Base-by-base conservation (phyloP, 2,113 vertebrate species). In the Entomyzon cyanotis region DNA sequence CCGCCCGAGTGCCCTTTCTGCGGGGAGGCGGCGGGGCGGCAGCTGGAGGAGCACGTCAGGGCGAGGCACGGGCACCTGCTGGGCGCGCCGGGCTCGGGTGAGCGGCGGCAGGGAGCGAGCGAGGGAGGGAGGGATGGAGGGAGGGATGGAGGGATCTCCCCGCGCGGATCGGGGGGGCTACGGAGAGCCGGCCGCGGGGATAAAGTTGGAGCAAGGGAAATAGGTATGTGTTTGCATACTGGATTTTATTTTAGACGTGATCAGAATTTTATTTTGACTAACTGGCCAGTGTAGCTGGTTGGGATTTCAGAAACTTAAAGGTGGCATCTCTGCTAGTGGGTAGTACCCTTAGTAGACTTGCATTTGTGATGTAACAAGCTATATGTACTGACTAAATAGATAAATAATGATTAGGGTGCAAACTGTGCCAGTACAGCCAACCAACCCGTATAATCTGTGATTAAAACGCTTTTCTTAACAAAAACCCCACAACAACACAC, bases 1-100 rank as follows among this genome's bases (percentile, higher is more conserved):
- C 68, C 52, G 73, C 68, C 94, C 4, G 93, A 94, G 74, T 98
- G 98, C 80, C 97, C 98, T 7, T 96, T 98, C 67, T 98, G 98
- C 42, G 96, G 94, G 56, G 93, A 97, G 93, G 81, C 77, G 70
- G 73, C 53, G 42, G 89, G 94, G 74, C 47, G 70, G 75, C 93
- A 97, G 93, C 92, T 98, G 92, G 97, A 98, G 80, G 84, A 67
- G 47, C 97, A 98, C 35, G 73, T 97, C 75, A 78, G 90, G 91
- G 91, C n/a, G 42, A 86, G 95, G 52, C 98, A 97, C 93, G 93
- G 94, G 14, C 84, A 81, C 11, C 55, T 93, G 35, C 79, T 84
- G 74, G 90, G 28, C 5, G 59, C 50, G 22, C 75, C 64, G 8
- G 65, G 75, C 33, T 0, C 41, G 7, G 90, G 95, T 95, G 87